A percentile compares a stretch with the other conserved stretches of the same genome.
phyloP scores from a whole-genome alignment of 1,140 invertebrate genomes.

The Apis cerana region DNA sequence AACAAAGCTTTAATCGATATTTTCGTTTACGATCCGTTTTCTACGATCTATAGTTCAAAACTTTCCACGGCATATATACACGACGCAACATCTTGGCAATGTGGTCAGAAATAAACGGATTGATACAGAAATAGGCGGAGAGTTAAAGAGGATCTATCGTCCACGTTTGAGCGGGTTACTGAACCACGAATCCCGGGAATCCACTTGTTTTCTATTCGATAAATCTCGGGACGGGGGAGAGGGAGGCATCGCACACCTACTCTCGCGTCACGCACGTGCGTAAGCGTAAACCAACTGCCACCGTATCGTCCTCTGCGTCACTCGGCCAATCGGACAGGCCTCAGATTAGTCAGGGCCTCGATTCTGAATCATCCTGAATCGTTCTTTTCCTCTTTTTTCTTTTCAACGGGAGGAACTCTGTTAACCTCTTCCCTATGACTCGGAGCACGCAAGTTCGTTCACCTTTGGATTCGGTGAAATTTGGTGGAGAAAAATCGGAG shows the following conservation, averaged over 20 bases:
- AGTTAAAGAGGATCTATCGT: slow-evolving; percentile 30
- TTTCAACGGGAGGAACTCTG: neutral
- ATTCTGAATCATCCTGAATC: slow-evolving; percentile 44
- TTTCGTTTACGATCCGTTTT: no score
- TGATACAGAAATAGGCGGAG: slow-evolving; percentile 27
- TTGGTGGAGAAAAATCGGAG: neutral
- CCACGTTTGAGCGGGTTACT: slow-evolving; percentile 35
- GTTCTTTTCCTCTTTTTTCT: neutral
- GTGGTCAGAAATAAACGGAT: slow-evolving; percentile 16
- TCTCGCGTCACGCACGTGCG: slow-evolving; percentile 33
- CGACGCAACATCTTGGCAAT: neutral
- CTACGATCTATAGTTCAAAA: no score
- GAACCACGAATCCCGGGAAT: slow-evolving; percentile 47
- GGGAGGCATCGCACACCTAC: neutral
- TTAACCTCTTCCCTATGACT: neutral
- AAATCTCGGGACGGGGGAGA: slow-evolving; percentile 24
- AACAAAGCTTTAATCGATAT: no score
- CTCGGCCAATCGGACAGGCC: slow-evolving; percentile 41
- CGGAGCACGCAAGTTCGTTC: neutral
- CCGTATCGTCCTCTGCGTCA: slow-evolving; percentile 52
- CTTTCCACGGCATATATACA: neutral
- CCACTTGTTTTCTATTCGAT: slow-evolving; percentile 47
- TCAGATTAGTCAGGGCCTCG: slow-evolving; percentile 41
- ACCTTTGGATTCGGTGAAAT: neutral
- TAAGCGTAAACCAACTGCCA: slow-evolving; percentile 19